phyloP scores from a whole-genome alignment of 2,113 vertebrate species.

The Hydrolagus affinis region DNA sequence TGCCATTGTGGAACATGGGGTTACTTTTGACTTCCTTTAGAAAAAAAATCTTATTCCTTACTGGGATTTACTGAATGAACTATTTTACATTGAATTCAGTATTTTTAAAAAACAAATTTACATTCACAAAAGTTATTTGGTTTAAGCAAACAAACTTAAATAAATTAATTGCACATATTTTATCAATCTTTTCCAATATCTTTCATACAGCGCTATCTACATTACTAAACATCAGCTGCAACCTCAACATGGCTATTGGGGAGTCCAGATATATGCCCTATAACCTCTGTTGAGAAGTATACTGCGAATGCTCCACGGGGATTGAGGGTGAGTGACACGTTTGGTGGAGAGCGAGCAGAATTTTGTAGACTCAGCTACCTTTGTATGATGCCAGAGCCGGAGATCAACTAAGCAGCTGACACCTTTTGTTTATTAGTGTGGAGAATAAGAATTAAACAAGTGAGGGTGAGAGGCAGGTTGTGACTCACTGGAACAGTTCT shows the following conservation, averaged over 20 bases:
- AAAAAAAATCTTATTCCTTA: conserved; percentile 5
- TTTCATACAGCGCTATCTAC: neutral
- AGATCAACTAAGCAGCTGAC: neutral
- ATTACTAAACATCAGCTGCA: neutral
- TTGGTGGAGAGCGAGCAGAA: neutral
- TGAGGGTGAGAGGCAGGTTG: neutral
- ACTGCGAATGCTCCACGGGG: neutral
- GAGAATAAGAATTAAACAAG: neutral
- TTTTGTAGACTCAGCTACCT: conserved; percentile 16
- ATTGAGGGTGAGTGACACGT: neutral
- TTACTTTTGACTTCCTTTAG: conserved; percentile 13
- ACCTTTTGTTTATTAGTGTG: neutral
- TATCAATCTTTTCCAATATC: neutral
- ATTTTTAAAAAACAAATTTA: neutral
- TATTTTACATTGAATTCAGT: neutral
- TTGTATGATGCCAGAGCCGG: neutral
- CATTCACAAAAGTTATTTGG: too few relatives aligned
- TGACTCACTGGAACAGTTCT: neutral
- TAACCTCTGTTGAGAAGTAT: neutral
- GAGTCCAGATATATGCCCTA: neutral
- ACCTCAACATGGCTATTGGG: neutral
- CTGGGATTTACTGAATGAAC: neutral
- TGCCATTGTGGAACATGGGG: neutral
- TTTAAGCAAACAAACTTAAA: too few relatives aligned
- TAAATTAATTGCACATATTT: neutral